Percentiles rank a stretch among this genome's conserved stretches.
Evolutionary conservation across 2,797 vertebrate species (phyloP).

Genomic region (Silurus lanzhouensis): DNA sequence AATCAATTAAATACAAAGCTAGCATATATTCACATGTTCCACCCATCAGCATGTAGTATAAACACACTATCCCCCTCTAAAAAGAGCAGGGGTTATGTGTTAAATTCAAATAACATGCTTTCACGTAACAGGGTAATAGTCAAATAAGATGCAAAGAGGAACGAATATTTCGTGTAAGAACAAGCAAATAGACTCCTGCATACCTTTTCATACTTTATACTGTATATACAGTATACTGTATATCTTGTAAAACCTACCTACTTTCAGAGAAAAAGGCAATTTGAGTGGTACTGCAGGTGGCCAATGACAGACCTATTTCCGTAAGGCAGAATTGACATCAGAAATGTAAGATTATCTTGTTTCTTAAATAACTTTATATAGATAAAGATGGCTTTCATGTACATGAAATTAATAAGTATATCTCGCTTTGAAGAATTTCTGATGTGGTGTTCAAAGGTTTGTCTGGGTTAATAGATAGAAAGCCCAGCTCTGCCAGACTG

Average conservation of each 20-base stretch:
- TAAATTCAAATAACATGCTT: not conserved
- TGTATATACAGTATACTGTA: not conserved
- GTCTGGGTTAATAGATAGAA: not conserved
- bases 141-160: not conserved
- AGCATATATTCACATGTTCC: slow-evolving; percentile 40
- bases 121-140: not conserved
- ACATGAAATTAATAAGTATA: not conserved
- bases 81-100: not conserved
- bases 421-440: not conserved
- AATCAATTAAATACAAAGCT: slow-evolving; percentile 30
- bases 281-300: not conserved
- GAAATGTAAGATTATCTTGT: too few species aligned
- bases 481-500: not conserved
- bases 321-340: too few species aligned
- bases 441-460: too few species aligned
- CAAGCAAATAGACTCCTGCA: not conserved
- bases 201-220: not conserved
- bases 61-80: not conserved
- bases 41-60: not conserved
- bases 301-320: not conserved
- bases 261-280: not conserved
- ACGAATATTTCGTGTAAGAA: not conserved
- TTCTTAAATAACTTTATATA: too few species aligned
- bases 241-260: not conserved
- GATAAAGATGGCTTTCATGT: not conserved